Conservation (phyloP, 2,797 vertebrate genomes). For the Otolemur crassicaudatus region DNA sequence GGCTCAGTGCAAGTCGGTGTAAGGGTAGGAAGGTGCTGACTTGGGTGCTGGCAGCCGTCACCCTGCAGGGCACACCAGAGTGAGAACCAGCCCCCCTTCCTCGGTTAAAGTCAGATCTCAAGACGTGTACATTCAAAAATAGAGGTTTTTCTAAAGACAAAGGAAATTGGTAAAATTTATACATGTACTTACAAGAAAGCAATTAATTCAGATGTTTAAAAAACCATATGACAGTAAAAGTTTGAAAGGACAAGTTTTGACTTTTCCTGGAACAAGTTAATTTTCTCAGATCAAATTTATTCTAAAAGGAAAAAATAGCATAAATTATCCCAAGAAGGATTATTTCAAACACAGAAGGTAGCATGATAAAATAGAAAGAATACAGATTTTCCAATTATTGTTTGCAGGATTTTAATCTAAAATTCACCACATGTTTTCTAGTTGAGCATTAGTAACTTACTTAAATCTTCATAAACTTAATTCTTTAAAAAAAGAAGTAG, state of each 20-base stretch:
- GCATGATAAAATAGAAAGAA: background rate
- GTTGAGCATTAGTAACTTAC: background rate
- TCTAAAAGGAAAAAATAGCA: background rate
- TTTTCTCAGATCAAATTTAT: background rate
- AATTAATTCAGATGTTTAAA: background rate
- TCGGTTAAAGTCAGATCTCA: background rate
- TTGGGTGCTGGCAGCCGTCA: background rate
- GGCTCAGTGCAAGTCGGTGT: background rate
- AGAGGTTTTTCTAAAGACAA: background rate
- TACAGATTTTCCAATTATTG: background rate
- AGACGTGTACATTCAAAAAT: background rate
- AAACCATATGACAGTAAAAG: background rate
- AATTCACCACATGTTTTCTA: background rate
- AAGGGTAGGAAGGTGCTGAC: background rate
- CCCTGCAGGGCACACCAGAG: background rate
- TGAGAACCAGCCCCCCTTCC: background rate
- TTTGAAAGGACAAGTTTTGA: background rate
- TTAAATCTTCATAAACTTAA: background rate
- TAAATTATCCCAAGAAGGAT: background rate
- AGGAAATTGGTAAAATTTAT: background rate
- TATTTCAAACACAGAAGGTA: background rate
- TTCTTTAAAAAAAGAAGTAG: background rate
- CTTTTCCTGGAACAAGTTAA: background rate
- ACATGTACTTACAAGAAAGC: background rate
- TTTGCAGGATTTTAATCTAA: background rate